Conservation (phyloP, 2,888 invertebrate genomes). For the Tromatobia lineatoria region DNA sequence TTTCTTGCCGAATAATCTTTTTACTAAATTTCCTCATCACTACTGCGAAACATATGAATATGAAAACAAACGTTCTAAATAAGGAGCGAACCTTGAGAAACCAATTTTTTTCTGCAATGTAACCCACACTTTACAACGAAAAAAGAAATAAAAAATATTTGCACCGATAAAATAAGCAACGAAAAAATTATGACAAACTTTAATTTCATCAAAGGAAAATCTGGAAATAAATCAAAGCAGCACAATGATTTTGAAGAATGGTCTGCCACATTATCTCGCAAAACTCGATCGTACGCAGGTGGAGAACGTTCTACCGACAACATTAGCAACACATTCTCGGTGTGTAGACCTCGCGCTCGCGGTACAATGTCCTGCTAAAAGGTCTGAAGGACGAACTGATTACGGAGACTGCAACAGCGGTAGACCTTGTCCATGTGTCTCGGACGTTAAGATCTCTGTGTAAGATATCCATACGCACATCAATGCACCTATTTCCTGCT, state of each 20-base stretch:
- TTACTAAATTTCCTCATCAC: too few relatives aligned
- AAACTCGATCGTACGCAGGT: not conserved
- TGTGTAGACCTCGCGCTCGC: slow-evolving; percentile 25
- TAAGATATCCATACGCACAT: not conserved
- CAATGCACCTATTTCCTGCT: not conserved
- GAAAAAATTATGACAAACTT: too few relatives aligned
- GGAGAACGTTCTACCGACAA: not conserved
- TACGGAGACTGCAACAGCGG: slow-evolving; percentile 48
- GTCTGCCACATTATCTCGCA: not conserved
- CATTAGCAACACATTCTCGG: not conserved
- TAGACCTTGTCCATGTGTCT: slow-evolving; percentile 62
- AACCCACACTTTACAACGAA: too few relatives aligned
- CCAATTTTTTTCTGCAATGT: too few relatives aligned
- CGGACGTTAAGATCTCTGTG: slow-evolving; percentile 29
- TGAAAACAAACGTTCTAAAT: too few relatives aligned
- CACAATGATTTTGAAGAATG: not conserved
- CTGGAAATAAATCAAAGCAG: not conserved
- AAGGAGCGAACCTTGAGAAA: too few relatives aligned
- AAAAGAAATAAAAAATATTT: too few relatives aligned
- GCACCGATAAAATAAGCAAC: too few relatives aligned
- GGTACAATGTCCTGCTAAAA: slow-evolving; percentile 71
- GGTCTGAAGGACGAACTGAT: slow-evolving; percentile 68
- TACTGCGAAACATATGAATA: too few relatives aligned
- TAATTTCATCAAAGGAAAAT: too few relatives aligned
- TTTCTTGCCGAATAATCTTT: too few relatives aligned